Evolutionary conservation across 2,113 vertebrate species (phyloP), one percentile per base, ranked within the genome.

Genomic region (Phalacrocorax brasilianus): DNA sequence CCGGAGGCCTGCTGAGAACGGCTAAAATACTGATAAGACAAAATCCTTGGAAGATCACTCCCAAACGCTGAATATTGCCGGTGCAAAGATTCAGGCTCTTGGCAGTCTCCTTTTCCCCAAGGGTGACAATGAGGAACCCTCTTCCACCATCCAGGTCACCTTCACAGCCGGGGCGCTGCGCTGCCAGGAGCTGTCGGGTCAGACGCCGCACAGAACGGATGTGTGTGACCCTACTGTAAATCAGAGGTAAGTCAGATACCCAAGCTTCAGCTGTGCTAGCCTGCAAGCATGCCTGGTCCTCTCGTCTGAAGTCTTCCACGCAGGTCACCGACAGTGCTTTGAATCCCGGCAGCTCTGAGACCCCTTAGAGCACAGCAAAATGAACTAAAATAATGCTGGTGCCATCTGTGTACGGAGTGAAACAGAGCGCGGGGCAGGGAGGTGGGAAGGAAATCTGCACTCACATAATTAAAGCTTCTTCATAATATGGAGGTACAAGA

Each of bases 121-220:
- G 35, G 32, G 33, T 93, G 74, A 33, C 50, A 50, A 6, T 11
- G 6, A 53, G 32, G 38, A 80, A 47, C 17, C 5, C 38, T 32
- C 55, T 83, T 28, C 42, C 56, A 45, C 26, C 30, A 62, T 70
- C 33, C 62, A 80, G 24, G n/a, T 73, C 17, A 47, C 67, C 27
- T 58, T 70, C 53, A 40, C 6, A 9, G 61, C 6, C 3, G 2
- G 30, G 1, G 0, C 9, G 6, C 24, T 61, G 70, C 3, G 2
- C 33, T 63, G 33, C 49, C 33, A 14, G 40, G 82, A 93, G 0
- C 35, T 44, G 8, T 40, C 6, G 52, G 56, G 74, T 55, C 62
- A 59, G 65, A 59, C 32, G 22, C 8, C 1, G 0, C 40, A 33
- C 38, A 45, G 71, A 33, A 33, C 15, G 68, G 40, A 18, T 24